Percentiles rank a stretch among this genome's conserved stretches.
Evolutionary conservation across 2,888 invertebrate genomes (phyloP).

Genomic region (Slavum lentiscoides): DNA sequence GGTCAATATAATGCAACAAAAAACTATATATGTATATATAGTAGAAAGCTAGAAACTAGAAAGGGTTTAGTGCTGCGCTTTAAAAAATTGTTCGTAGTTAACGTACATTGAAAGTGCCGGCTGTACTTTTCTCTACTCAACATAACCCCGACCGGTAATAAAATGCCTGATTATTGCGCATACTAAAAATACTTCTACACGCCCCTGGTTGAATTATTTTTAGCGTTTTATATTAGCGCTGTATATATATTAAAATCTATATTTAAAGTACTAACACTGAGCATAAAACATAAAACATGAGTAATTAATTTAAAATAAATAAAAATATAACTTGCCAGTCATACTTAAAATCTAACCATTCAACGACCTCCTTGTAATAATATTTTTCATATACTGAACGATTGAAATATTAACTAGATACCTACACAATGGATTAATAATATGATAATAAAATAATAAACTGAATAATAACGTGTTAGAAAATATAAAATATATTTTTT

Average conservation of each 20-base stretch:
- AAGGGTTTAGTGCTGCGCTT: background rate
- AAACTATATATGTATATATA: background rate
- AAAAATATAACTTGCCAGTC: background rate
- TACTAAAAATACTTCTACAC: slow-evolving; percentile 4
- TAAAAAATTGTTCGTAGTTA: background rate
- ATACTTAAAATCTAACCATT: background rate
- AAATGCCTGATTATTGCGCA: background rate
- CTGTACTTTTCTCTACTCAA: background rate
- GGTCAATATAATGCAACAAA: slow-evolving; percentile 1
- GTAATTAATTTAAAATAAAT: background rate
- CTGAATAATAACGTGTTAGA: too few species aligned
- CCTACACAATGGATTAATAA: too few species aligned
- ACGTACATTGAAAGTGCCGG: slow-evolving; percentile 13
- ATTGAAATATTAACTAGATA: too few species aligned
- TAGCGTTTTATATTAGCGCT: background rate
- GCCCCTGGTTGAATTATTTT: background rate
- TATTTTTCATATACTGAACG: background rate
- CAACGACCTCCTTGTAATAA: background rate
- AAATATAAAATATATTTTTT: too few species aligned
- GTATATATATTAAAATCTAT: background rate
- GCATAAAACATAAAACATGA: background rate
- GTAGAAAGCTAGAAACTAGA: background rate
- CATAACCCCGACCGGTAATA: background rate
- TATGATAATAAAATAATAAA: too few species aligned
- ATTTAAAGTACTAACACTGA: background rate